Evolutionary conservation across 2,888 invertebrate species (phyloP), one percentile per base, ranked within the genome.

Genomic region (Ochropleura leucogaster): DNA sequence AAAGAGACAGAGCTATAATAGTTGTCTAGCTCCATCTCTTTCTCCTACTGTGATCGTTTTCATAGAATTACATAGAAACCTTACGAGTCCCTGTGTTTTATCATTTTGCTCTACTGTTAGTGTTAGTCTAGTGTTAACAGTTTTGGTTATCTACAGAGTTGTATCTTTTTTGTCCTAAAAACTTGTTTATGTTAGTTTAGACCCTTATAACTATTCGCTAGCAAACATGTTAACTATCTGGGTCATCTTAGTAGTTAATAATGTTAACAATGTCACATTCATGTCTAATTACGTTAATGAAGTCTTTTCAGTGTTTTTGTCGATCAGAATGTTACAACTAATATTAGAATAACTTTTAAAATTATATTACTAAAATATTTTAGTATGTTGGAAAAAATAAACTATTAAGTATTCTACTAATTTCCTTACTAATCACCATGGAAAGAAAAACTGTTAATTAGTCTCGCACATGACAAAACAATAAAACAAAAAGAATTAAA

Each of bases 231-330:
- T 65, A 65, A 40, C 64, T 72, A 60, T 51, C 40, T 72, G 18
- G 51, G 65, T 53, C 72, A 74, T 74, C 72, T 46, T 60, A 18
- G 44, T 59, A 42, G 10, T 14, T 30, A 20, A 46, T 72, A 7
- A 66, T 16, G 20, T 57, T 53, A 65, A 70, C 53, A 42, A 70
- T 42, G 14, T 14, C 47, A 44, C 20, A 55, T 53, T 77, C 53
- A n/a, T 70, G 40, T 42, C 47, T 63, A 72, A 72, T 72, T 30
- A 49, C 44, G 9, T 40, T 14, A 57, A 20, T 30, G 6, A 20
- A 14, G 5, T 14, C 20, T 5, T 55, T 10, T n/a, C 9, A n/a
- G 20, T 55, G 51, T n/a, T 53, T 10, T n/a, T n/a, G n/a, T 9
- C 4, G 53, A n/a, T 14, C 16, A 49, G 6, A 49, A 30, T 30